Evolutionary conservation across 2,113 vertebrate genomes (phyloP).

Genomic region (Oryzias celebensis): DNA sequence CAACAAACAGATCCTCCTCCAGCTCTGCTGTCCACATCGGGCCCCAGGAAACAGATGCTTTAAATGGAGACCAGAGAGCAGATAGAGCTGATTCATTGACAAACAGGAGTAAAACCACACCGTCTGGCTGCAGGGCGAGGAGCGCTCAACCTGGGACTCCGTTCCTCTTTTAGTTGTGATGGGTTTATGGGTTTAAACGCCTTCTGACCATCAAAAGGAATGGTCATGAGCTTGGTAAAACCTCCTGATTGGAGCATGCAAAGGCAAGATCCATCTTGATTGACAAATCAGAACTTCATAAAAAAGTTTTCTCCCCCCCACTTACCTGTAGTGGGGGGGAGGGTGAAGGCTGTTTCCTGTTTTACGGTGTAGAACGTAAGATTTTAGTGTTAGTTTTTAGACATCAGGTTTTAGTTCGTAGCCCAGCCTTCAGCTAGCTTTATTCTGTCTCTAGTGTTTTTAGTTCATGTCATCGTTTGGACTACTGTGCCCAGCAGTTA

Average conservation of each 20-base stretch:
- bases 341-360: conserved; percentile 51
- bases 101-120: background rate
- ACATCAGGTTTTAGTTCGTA: conserved; percentile 28
- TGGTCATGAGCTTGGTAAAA: conserved; percentile 25
- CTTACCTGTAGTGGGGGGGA: conserved; percentile 73
- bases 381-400: conserved; percentile 34
- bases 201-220: conserved; percentile 43
- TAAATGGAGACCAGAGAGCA: conserved; percentile 43
- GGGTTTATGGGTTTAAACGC: conserved; percentile 43
- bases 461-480: background rate
- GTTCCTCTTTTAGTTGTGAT: conserved; percentile 11
- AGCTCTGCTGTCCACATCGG: background rate
- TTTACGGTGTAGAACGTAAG: conserved; percentile 40
- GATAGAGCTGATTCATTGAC: conserved; percentile 42
- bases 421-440: conserved; percentile 15
- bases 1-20: conserved; percentile 6
- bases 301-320: conserved; percentile 73
- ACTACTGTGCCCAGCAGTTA: conserved; percentile 9
- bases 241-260: conserved; percentile 23
- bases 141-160: background rate
- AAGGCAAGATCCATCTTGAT: conserved; percentile 50
- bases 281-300: conserved; percentile 42
- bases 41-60: background rate
- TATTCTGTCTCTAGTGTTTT: background rate
- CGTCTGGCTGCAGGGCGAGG: conserved; percentile 7